Conservation (phyloP, 2,797 vertebrate species). For the Caiman crocodilus region DNA sequence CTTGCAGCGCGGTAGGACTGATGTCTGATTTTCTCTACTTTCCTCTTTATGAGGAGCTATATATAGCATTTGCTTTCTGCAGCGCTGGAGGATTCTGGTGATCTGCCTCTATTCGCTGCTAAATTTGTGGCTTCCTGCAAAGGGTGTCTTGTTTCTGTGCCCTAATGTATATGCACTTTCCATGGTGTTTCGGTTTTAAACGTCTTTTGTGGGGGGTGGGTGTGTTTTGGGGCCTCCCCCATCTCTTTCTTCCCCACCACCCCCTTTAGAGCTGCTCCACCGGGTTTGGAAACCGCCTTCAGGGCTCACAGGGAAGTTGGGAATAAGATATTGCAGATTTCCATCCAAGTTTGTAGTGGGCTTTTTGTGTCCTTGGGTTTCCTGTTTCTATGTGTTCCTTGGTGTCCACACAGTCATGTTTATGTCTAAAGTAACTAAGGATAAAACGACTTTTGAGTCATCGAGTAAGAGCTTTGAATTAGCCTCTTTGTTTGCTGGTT, state of each 20-base stretch:
- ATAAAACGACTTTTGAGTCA: conserved; percentile 44
- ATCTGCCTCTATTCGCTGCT: conserved; percentile 39
- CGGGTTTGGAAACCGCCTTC: neutral
- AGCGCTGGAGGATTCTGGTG: conserved; percentile 10
- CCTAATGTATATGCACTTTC: rapidly evolving
- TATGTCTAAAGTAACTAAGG: conserved; percentile 6
- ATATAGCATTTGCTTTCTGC: conserved; percentile 28
- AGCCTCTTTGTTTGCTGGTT: neutral
- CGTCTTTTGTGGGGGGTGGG: too few species aligned
- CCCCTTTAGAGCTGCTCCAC: neutral
- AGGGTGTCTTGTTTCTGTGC: conserved; percentile 24
- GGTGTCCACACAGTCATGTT: conserved; percentile 12
- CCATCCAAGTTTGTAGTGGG: neutral
- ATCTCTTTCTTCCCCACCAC: rapidly evolving
- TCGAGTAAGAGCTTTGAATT: conserved; percentile 37
- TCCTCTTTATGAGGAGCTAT: conserved; percentile 39
- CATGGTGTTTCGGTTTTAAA: neutral
- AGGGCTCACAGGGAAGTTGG: conserved; percentile 6
- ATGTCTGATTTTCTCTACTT: neutral
- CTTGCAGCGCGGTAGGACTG: too few species aligned
- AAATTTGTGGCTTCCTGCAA: conserved; percentile 12
- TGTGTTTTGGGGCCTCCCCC: too few species aligned
- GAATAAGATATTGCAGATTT: neutral
- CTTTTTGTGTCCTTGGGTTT: conserved; percentile 27
- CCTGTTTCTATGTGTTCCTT: conserved; percentile 58